Evolutionary conservation across 2,797 vertebrate species (phyloP).

Genomic region (Pelobates cultripes): DNA sequence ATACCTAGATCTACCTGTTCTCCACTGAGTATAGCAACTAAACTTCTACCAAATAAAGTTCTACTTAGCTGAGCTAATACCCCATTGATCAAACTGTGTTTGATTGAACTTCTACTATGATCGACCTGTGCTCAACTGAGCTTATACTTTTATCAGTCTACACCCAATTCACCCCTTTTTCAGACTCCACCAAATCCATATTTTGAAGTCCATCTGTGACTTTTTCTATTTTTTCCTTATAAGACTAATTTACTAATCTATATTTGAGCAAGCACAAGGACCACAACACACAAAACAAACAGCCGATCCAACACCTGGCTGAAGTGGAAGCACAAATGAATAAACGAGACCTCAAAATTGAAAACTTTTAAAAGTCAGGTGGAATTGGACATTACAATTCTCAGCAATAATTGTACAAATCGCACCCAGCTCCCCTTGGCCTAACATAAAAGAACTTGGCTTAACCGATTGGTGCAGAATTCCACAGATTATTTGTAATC

Average conservation of each 20-base stretch:
- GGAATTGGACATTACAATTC: conserved; percentile 43
- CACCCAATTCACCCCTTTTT: not conserved
- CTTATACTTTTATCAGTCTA: not conserved
- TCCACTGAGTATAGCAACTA: too few relatives aligned
- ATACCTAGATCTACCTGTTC: too few relatives aligned
- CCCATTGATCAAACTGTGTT: too few relatives aligned
- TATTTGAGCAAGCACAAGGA: conserved; percentile 41
- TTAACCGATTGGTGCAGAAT: not conserved
- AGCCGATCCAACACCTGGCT: not conserved
- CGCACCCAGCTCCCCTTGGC: conserved; percentile 7
- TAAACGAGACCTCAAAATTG: not conserved
- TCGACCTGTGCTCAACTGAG: not conserved
- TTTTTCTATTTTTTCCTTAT: not conserved
- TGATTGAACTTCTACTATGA: not conserved
- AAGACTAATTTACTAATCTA: conserved; percentile 1
- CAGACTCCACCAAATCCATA: conserved; percentile 1
- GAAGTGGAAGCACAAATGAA: conserved; percentile 7
- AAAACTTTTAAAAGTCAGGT: conserved; percentile 6
- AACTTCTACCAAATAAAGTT: too few relatives aligned
- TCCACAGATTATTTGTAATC: not conserved
- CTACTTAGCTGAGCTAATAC: too few relatives aligned
- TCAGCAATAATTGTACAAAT: conserved; percentile 49
- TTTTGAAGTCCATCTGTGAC: not conserved
- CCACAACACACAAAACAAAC: not conserved
- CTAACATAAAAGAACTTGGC: not conserved